A percentile compares a stretch with the other conserved stretches of the same genome.
Evolutionary conservation across 1,140 invertebrate species (phyloP).

Genomic region (Apis cerana): DNA sequence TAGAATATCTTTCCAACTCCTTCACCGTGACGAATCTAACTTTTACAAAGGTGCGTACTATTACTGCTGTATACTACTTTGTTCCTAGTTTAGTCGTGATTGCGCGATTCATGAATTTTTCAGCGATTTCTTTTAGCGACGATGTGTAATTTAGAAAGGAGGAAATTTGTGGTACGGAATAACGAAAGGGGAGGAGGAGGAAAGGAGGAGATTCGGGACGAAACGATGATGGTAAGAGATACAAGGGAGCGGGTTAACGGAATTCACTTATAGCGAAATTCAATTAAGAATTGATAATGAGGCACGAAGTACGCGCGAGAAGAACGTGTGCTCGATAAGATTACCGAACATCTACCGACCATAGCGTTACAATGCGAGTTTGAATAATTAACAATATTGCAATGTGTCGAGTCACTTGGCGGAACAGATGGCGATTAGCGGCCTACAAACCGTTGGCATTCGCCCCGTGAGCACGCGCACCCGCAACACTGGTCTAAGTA

Average conservation of each 20-base stretch:
- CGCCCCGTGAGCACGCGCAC: conserved; percentile 14
- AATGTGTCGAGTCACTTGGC: conserved; percentile 62
- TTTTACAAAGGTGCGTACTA: neutral
- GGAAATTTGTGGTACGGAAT: too few relatives aligned
- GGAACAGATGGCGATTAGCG: conserved; percentile 64
- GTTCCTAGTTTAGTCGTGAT: neutral
- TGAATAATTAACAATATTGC: conserved; percentile 61
- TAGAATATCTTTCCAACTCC: neutral
- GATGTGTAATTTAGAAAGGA: neutral
- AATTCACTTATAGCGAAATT: conserved; percentile 16
- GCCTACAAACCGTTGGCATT: conserved; percentile 61
- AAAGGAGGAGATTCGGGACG: neutral
- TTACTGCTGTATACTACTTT: too few relatives aligned
- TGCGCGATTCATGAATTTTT: neutral
- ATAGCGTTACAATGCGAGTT: conserved; percentile 47
- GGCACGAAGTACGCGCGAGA: neutral
- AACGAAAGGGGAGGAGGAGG: neutral
- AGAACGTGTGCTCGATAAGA: conserved; percentile 30
- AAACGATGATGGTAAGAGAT: neutral
- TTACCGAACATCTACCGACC: conserved; percentile 21
- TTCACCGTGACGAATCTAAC: neutral
- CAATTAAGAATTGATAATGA: conserved; percentile 37
- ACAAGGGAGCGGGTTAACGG: neutral
- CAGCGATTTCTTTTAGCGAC: neutral
- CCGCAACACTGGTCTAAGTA: neutral